Evolutionary conservation across 2,113 vertebrate species (phyloP).

Genomic region (Engystomops pustulosus): DNA sequence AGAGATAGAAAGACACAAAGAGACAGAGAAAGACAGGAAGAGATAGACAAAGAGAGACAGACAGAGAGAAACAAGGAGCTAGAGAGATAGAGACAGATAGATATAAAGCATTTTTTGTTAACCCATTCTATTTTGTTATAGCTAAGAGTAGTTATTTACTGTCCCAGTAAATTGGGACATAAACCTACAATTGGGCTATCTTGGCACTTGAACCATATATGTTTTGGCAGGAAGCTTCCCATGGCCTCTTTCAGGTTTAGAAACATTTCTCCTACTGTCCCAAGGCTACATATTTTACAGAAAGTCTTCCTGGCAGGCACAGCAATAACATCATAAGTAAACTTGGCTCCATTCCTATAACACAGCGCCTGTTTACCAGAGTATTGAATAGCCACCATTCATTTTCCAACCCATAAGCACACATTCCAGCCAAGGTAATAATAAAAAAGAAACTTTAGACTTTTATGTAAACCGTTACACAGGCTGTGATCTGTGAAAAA

Average conservation of each 20-base stretch:
- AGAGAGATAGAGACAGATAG: too few relatives aligned
- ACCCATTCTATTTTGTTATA: too few relatives aligned
- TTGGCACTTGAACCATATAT: slow-evolving; percentile 21
- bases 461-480: neutral
- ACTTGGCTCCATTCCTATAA: slow-evolving; percentile 15
- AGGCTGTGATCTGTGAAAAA: neutral
- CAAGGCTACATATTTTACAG: slow-evolving; percentile 35
- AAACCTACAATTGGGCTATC: too few relatives aligned
- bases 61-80: too few relatives aligned
- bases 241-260: neutral
- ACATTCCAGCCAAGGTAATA: slow-evolving; percentile 27
- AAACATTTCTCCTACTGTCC: slow-evolving; percentile 6
- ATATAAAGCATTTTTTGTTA: too few relatives aligned
- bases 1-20: too few relatives aligned
- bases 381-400: slow-evolving; percentile 6
- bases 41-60: too few relatives aligned
- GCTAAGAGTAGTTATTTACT: too few relatives aligned
- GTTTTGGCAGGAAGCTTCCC: neutral
- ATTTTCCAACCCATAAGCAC: neutral
- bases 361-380: slow-evolving; percentile 13
- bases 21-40: too few relatives aligned
- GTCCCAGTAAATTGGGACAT: too few relatives aligned
- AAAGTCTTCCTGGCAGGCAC: slow-evolving; percentile 24
- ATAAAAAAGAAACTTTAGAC: neutral
- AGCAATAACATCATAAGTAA: slow-evolving; percentile 32